These are phyloP conservation scores for Malacoraja senta DNA, from an alignment of 2,797 vertebrate genomes.

Conservation along the genomic window DNA sequence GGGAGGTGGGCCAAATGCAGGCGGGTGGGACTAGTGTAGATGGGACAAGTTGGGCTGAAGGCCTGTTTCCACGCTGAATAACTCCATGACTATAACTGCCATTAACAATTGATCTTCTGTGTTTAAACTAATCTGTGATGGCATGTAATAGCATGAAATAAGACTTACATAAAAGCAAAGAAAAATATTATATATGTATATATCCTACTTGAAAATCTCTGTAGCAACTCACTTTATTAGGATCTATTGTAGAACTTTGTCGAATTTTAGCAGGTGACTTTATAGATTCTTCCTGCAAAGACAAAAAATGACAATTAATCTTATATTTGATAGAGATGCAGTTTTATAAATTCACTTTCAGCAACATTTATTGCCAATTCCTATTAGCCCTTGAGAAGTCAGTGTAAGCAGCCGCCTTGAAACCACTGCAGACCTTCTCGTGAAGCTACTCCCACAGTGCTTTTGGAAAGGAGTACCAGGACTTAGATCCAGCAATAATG, in stretches of 20 bases:
- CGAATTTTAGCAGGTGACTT: neutral
- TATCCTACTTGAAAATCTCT: neutral
- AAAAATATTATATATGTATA: neutral
- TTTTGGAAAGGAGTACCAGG: neutral
- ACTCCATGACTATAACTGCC: too few relatives aligned
- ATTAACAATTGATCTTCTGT: too few relatives aligned
- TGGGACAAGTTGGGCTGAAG: too few relatives aligned
- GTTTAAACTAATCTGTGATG: neutral
- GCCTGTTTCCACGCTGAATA: too few relatives aligned
- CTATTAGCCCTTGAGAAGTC: neutral
- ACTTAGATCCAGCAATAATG: neutral
- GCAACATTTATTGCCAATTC: neutral
- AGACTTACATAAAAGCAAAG: neutral
- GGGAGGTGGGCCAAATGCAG: too few relatives aligned
- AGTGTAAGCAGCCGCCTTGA: neutral
- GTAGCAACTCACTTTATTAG: neutral
- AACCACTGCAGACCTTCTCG: too few relatives aligned
- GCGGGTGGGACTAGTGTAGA: too few relatives aligned
- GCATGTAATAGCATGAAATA: neutral
- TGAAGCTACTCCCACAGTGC: neutral
- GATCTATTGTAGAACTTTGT: too few relatives aligned
- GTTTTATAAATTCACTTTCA: neutral
- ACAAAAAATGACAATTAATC: neutral
- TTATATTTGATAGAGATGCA: neutral
- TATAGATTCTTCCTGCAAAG: constrained; percentile 17